phyloP scores from a whole-genome alignment of 2,113 vertebrate species.

The Otocyon megalotis region DNA sequence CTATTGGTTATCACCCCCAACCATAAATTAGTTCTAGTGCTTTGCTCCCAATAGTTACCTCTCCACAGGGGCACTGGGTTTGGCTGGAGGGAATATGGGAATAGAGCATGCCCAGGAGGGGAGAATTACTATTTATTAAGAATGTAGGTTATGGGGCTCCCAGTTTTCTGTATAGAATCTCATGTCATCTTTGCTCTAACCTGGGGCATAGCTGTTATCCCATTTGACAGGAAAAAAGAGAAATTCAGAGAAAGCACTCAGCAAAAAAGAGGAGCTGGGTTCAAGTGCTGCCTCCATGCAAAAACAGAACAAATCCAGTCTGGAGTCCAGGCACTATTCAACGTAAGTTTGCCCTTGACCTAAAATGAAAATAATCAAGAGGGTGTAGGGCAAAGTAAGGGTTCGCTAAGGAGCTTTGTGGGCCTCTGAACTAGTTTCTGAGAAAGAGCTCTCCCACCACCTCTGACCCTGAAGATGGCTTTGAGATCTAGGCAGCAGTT shows the following conservation, averaged over 20 bases:
- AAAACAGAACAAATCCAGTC: not conserved
- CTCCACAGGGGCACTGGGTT: not conserved
- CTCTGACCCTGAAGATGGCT: not conserved
- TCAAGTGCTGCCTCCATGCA: not conserved
- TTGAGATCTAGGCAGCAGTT: not conserved
- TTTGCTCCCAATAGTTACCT: not conserved
- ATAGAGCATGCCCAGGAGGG: not conserved
- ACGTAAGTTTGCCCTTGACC: not conserved
- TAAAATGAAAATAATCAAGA: conserved; percentile 1
- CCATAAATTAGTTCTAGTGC: not conserved
- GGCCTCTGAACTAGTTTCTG: not conserved
- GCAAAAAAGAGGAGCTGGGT: not conserved
- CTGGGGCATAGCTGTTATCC: not conserved
- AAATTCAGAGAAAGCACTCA: not conserved
- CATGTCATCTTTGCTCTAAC: not conserved
- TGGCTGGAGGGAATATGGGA: not conserved
- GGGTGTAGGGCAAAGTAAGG: not conserved
- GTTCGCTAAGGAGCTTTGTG: not conserved
- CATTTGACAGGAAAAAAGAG: not conserved
- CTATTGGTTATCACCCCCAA: not conserved
- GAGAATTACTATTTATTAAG: not conserved
- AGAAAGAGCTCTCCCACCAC: not conserved
- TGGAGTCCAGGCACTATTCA: not conserved
- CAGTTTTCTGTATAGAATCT: not conserved
- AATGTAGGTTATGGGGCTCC: not conserved